These are phyloP conservation scores for Drosophila kohkoa DNA, from an alignment of 1,140 invertebrate species.

Conservation along the genomic window DNA sequence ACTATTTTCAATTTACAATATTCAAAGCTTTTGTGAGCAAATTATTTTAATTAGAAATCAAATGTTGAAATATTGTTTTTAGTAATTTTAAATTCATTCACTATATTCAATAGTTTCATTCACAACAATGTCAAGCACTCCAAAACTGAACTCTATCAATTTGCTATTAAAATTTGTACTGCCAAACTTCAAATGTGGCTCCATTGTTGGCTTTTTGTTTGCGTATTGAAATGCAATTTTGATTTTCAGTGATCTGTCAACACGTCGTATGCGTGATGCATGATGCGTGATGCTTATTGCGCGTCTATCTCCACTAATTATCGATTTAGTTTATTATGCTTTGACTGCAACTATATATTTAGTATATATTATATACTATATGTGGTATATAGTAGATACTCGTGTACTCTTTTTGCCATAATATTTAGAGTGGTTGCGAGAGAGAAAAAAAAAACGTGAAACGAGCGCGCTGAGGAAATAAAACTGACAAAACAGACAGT, in stretches of 20 bases:
- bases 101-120: no score
- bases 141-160: not conserved
- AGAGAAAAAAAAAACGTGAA: not conserved
- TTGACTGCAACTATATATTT: not conserved
- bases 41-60: no score
- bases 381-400: not conserved
- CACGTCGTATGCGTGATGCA: slow-evolving; percentile 58
- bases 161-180: not conserved
- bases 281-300: slow-evolving; percentile 1
- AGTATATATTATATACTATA: not conserved
- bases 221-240: slow-evolving; percentile 32
- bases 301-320: slow-evolving; percentile 49
- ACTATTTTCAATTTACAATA: not conserved
- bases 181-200: not conserved
- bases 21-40: no score
- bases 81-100: no score
- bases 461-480: slow-evolving; percentile 18
- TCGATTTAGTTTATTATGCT: slow-evolving; percentile 56
- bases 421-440: slow-evolving; percentile 8
- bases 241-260: slow-evolving; percentile 36
- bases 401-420: slow-evolving; percentile 7
- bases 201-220: slow-evolving; percentile 16
- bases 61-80: no score
- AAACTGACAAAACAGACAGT: slow-evolving; percentile 41
- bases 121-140: no score